A percentile compares a stretch with the other conserved stretches of the same genome.
Evolutionary conservation across 2,888 invertebrate species (phyloP).

Genomic region (Chrysotoxum bicinctum): DNA sequence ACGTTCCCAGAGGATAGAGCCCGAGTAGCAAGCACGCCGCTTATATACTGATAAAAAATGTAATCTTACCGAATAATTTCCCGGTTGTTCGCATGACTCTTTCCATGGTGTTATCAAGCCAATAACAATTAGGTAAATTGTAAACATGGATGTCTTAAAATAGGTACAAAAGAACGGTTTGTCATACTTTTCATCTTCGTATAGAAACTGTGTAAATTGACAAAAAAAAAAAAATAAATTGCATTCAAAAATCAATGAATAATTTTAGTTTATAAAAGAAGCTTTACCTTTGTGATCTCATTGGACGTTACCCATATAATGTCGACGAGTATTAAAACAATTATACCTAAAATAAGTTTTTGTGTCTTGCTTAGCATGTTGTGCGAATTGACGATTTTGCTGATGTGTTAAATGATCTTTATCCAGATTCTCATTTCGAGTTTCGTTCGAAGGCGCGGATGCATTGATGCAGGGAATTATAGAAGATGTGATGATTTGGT

Average conservation of each 20-base stretch:
- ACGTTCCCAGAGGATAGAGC: background rate
- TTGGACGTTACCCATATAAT: conserved; percentile 98
- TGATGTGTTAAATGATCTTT: conserved; percentile 71
- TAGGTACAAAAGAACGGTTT: conserved; percentile 98
- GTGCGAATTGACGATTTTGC: conserved; percentile 68
- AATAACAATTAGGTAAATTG: conserved; percentile 93
- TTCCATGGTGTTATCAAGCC: conserved; percentile 95
- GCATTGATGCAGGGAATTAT: conserved; percentile 55
- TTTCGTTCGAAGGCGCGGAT: conserved; percentile 63
- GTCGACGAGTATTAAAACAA: conserved; percentile 94
- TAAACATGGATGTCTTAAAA: conserved; percentile 96
- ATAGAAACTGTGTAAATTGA: conserved; percentile 88
- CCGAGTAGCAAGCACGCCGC: background rate
- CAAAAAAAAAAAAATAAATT: background rate
- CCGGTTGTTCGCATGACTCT: conserved; percentile 89
- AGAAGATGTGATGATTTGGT: conserved; percentile 8
- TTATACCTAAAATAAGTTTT: conserved; percentile 91
- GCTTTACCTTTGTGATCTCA: conserved; percentile 93
- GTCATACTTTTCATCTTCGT: conserved; percentile 91
- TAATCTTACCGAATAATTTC: conserved; percentile 87
- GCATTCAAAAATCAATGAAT: background rate
- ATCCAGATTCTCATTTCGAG: conserved; percentile 71
- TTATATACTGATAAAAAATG: background rate
- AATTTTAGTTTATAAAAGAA: background rate
- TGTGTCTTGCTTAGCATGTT: conserved; percentile 84